Evolutionary conservation across 2,113 vertebrate genomes (phyloP).

Genomic region (Sula dactylatra): DNA sequence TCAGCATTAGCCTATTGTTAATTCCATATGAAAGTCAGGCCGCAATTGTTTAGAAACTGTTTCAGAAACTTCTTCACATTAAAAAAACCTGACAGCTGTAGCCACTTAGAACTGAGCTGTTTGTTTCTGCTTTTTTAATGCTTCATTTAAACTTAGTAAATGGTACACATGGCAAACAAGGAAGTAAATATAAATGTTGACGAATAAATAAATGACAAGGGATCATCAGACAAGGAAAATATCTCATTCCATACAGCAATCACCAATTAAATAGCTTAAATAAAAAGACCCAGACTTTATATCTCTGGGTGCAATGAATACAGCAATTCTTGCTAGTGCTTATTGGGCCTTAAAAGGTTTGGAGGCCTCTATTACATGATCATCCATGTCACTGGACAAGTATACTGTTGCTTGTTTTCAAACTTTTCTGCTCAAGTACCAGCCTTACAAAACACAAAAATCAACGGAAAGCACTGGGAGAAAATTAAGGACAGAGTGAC

Average conservation of each 20-base stretch:
- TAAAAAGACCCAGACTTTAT: background rate
- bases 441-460: background rate
- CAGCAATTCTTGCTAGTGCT: background rate
- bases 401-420: background rate
- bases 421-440: background rate
- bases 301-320: background rate
- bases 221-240: background rate
- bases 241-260: background rate
- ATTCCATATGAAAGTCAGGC: background rate
- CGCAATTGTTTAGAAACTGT: background rate
- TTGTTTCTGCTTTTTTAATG: background rate
- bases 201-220: background rate
- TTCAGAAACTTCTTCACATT: background rate
- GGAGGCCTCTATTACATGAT: background rate
- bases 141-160: background rate
- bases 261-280: background rate
- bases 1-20: background rate
- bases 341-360: background rate
- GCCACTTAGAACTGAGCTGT: background rate
- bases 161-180: background rate
- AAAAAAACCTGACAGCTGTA: background rate
- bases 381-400: background rate
- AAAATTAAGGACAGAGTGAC: background rate
- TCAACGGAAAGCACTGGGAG: background rate
- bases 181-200: background rate